Evolutionary conservation across 2,797 vertebrate genomes (phyloP), one percentile per base, ranked within the genome.

Genomic region (Ceryle rudis): DNA sequence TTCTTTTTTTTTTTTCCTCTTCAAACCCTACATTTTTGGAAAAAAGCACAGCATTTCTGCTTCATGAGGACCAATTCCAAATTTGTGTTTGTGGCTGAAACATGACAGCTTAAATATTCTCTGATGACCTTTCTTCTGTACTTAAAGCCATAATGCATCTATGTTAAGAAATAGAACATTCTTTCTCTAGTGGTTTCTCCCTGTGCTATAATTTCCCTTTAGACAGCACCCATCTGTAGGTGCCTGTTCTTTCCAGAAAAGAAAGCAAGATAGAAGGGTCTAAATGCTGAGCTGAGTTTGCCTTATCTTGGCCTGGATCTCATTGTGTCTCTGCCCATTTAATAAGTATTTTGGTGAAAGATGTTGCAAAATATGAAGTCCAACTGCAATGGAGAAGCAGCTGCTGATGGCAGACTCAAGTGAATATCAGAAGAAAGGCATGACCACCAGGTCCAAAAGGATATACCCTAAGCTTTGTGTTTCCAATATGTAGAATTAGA

Each of bases 11-110:
- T 41, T 17, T 29, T 22, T 2, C 4, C 19, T 41, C 13, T 20
- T 13, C 20, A 62, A 51, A 62, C 18, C 6, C 12, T 33, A 21
- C 9, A 6, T 33, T 84, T 67, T n/a, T n/a, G 4, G 31, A 25
- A 5, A 46, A 5, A 46, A 29, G 1, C 0, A 2, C 8, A 60
- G 5, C 5, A 11, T 60, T 44, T 72, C 60, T 64, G 1, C 4
- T n/a, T 80, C 51, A 17, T 1, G 6, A 54, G 17, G 11, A 44
- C 4, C 20, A 55, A 33, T 22, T 44, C 55, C 57, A 75, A 42
- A 44, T 1, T 19, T 26, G 5, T 6, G 5, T 61, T 57, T 57
- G 28, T 11, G 19, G 22, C 12, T 70, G 33, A 25, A 25, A n/a
- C 4, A 7, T 3, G 4, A 4, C 21, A 44, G 13, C 6, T 61